These are phyloP conservation scores for Meloidogyne chitwoodi DNA, from an alignment of 1,140 invertebrate species.

Conservation along the genomic window DNA sequence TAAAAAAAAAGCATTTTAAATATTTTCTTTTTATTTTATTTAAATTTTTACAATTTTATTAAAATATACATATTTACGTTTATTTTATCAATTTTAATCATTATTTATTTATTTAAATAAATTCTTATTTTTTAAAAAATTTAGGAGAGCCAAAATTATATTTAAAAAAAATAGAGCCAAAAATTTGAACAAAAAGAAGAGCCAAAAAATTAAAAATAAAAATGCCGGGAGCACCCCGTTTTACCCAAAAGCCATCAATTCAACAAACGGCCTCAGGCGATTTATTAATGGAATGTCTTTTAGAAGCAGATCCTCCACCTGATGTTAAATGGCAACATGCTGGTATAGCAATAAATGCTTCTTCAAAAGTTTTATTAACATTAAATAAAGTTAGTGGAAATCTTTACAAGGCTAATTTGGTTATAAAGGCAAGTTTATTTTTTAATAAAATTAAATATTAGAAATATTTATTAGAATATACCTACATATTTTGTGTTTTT, in stretches of 20 bases:
- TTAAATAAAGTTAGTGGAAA: constrained; percentile 68
- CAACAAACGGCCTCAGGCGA: constrained; percentile 89
- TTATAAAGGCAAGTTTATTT: constrained; percentile 54
- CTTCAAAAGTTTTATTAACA: constrained; percentile 68
- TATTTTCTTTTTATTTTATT: too few relatives aligned
- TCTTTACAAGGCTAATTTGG: constrained; percentile 53
- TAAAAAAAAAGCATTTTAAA: too few relatives aligned
- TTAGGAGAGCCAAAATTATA: too few relatives aligned
- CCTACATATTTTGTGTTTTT: too few relatives aligned
- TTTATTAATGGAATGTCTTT: constrained; percentile 84
- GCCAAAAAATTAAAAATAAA: constrained; percentile 22
- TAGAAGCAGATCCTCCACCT: constrained; percentile 60
- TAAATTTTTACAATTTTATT: too few relatives aligned
- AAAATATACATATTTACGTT: too few relatives aligned
- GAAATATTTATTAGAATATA: too few relatives aligned
- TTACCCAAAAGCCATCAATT: constrained; percentile 93
- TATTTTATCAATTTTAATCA: too few relatives aligned
- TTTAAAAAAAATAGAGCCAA: neutral
- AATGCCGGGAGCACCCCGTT: constrained; percentile 75
- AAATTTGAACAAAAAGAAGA: constrained; percentile 3
- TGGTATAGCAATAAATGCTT: constrained; percentile 75
- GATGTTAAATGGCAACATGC: constrained; percentile 67
- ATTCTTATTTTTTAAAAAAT: too few relatives aligned
- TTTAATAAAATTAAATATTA: neutral
- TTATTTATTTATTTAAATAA: too few relatives aligned